These are phyloP conservation scores for Nezara viridula DNA, from an alignment of 2,888 invertebrate genomes.

Conservation along the genomic window DNA sequence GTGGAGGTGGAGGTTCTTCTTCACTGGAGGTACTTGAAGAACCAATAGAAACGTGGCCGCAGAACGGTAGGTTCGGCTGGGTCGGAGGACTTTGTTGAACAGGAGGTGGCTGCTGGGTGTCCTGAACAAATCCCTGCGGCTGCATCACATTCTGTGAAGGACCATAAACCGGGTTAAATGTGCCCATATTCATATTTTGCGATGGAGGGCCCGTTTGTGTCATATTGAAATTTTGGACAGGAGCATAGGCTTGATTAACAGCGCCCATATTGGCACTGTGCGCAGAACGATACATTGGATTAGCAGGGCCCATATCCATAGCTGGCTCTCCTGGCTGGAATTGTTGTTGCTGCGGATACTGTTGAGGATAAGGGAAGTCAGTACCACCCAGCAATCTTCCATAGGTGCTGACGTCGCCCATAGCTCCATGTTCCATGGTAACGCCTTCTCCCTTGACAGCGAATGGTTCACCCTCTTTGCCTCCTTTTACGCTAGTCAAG, in stretches of 20 bases:
- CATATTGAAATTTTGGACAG: neutral
- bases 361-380: neutral
- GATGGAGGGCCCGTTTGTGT: neutral
- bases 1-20: constrained; percentile 35
- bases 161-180: no score
- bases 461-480: constrained; percentile 14
- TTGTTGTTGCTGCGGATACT: neutral
- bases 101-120: neutral
- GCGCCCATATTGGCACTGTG: neutral
- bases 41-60: neutral
- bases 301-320: neutral
- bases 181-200: neutral
- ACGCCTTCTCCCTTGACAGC: constrained; percentile 28
- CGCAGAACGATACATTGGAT: neutral
- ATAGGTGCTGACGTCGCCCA: neutral
- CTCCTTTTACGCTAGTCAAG: constrained; percentile 65
- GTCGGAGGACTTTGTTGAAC: constrained; percentile 51
- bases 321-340: neutral
- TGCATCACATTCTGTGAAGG: neutral
- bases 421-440: neutral
- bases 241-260: neutral
- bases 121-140: neutral
- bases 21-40: constrained; percentile 55
- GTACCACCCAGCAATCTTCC: neutral
- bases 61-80: constrained; percentile 53